Evolutionary conservation across 1,140 invertebrate species (phyloP).

Genomic region (Daktulosphaira vitifoliae): DNA sequence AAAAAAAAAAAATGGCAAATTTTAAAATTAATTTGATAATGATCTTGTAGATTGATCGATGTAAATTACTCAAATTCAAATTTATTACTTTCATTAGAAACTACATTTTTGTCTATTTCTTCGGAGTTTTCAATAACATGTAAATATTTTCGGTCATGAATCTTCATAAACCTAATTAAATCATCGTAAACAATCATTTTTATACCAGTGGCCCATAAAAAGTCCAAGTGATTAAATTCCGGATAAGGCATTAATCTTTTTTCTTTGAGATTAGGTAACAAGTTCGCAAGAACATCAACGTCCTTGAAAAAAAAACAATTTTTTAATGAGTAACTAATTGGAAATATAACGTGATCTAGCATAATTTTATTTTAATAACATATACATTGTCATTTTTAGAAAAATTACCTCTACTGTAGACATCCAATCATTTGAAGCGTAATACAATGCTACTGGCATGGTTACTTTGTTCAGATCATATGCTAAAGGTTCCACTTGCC

Average conservation of each 20-base stretch:
- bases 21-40: no score
- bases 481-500: slow-evolving; percentile 46
- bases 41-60: no score
- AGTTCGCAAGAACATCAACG: slow-evolving; percentile 48
- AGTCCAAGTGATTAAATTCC: slow-evolving; percentile 63
- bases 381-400: no score
- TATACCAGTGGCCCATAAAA: slow-evolving; percentile 54
- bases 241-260: slow-evolving; percentile 47
- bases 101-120: slow-evolving; percentile 11
- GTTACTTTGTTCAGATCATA: slow-evolving; percentile 55
- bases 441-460: slow-evolving; percentile 59
- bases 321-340: no score
- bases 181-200: slow-evolving; percentile 51
- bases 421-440: slow-evolving; percentile 61
- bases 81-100: background rate
- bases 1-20: no score
- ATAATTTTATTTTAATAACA: no score
- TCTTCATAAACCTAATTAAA: slow-evolving; percentile 38
- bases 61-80: no score
- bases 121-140: background rate
- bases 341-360: no score
- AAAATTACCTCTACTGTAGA: slow-evolving; percentile 41
- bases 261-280: slow-evolving; percentile 46
- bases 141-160: slow-evolving; percentile 9
- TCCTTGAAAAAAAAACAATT: slow-evolving; percentile 44